Evolutionary conservation across 1,140 invertebrate genomes (phyloP), one percentile per base, ranked within the genome.

Genomic region (Ceratina calcarata): DNA sequence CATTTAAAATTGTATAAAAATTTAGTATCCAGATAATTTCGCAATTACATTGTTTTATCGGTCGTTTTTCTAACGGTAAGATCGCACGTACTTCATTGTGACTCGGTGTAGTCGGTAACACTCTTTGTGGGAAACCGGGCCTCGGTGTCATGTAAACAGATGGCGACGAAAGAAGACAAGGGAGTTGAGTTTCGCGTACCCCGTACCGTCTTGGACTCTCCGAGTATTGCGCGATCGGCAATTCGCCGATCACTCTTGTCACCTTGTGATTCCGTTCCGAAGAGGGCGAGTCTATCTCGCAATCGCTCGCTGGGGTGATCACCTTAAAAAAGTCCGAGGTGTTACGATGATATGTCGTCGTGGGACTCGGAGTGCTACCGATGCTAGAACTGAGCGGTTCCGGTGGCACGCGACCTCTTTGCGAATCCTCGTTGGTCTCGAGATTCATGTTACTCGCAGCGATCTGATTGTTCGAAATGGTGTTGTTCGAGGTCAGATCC

Each of bases 151-250:
- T 91, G 90, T 96, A 95, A 68, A 95, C 93, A 77, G 94, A 95
- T 45, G 95, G 95, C n/a, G 95, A 95, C 68, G 94, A 94, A 70
- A 95, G 89, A 90, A 93, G 95, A 66, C 94, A 94, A 91, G 93
- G 92, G 93, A 89, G 94, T 89, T 91, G 94, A 90, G 92, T 94
- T 70, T 93, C 92, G 22, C 94, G 91, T 51, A 95, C 93, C 3
- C 97, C 97, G 90, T 98, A 98, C 81, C 97, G 94, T 82, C 97
- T 94, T 4, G 97, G 98, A 55, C 97, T 98, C 24, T 97, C 97
- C 82, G 98, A 97, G 91, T 98, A 98, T 86, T 98, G 97, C 53
- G 97, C 97, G 86, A 98, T 98, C 16, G 97, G 97, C 83, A 98
- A 92, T 92, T 96, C 96, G 27, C 97, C 97, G 90, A 98, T 98